Base-by-base conservation (phyloP, 2,888 invertebrate species). In the Panzeria rudis region DNA sequence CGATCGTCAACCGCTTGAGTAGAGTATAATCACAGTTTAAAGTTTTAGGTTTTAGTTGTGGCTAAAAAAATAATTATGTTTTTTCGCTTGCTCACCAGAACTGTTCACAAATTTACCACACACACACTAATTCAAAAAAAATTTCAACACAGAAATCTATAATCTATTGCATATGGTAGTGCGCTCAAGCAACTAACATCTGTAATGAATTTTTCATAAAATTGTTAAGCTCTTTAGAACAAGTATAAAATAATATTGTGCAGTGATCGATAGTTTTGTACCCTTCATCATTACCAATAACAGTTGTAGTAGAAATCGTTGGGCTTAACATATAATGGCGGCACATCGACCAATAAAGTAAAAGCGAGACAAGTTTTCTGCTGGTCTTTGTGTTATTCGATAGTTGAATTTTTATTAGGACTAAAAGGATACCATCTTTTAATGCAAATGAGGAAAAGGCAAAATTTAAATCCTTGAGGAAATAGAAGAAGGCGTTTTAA, bases 41-140 rank as follows among this genome's bases (percentile, higher is more conserved):
- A 82, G 61, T 83, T 79, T 61, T 62, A 56, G 78, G 62, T 83
- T 83, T 81, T 86, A 86, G 86, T 83, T 86, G 86, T 81, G 69
- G 81, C 81, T n/a, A n/a, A 85, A 83, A 86, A 83, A 86, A 86
- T 86, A 86, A 87, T 86, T 84, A 41, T 66, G 35, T 71, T 72
- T 84, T 76, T 17, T 59, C n/a, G 23, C 17, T 35, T 50, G 68
- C 44, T 56, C 47, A 25, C 68, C 11, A 68, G 52, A 75, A 75
- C 54, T 75, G 44, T 71, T 71, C 64, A 50, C 59, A 86, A 73
- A 75, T 66, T 62, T 71, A 64, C 73, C 80, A 75, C 83, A 82
- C 85, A 73, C 78, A 80, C 61, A 52, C 59, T 29, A 7, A 68
- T n/a, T 41, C 13, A 50, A 1, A 41, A 38, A 20, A n/a, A 9